Conservation (phyloP, 1,140 invertebrate species). For the Metaphire vulgaris region DNA sequence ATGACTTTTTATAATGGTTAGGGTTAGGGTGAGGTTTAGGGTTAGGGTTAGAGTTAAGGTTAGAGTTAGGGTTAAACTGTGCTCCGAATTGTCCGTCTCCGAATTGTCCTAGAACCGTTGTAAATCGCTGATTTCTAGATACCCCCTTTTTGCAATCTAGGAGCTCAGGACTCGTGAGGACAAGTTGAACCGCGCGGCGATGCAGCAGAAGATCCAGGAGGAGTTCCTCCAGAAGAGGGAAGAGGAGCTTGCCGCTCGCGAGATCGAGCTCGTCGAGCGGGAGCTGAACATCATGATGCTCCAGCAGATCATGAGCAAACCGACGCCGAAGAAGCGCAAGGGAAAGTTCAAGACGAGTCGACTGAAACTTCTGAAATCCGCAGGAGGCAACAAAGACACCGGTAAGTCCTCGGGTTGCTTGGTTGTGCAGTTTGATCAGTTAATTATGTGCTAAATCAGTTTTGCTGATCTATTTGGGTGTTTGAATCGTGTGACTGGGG, state of each 20-base stretch:
- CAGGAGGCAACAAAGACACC: constrained; percentile 73
- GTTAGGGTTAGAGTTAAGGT: no score
- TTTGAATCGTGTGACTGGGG: no score
- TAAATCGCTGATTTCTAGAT: no score
- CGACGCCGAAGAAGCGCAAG: constrained; percentile 76
- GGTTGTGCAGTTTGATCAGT: no score
- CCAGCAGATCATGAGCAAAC: constrained; percentile 58
- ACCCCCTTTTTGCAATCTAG: no score
- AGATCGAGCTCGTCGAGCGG: constrained; percentile 77
- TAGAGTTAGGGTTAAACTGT: no score
- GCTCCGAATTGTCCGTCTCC: no score
- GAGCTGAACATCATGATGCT: constrained; percentile 78
- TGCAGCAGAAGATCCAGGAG: constrained; percentile 76
- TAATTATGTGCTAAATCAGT: no score
- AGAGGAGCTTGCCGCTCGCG: constrained; percentile 74
- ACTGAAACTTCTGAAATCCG: constrained; percentile 62
- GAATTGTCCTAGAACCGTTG: no score
- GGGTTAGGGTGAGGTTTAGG: no score
- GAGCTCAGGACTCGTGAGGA: constrained; percentile 88
- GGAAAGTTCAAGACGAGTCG: constrained; percentile 77
- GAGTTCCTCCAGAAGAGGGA: constrained; percentile 76
- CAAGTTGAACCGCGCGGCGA: constrained; percentile 73
- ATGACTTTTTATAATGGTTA: no score
- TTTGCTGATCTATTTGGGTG: no score
- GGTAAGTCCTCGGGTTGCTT: constrained; percentile 72